phyloP scores from a whole-genome alignment of 2,113 vertebrate species.

The Silurus meridionalis region DNA sequence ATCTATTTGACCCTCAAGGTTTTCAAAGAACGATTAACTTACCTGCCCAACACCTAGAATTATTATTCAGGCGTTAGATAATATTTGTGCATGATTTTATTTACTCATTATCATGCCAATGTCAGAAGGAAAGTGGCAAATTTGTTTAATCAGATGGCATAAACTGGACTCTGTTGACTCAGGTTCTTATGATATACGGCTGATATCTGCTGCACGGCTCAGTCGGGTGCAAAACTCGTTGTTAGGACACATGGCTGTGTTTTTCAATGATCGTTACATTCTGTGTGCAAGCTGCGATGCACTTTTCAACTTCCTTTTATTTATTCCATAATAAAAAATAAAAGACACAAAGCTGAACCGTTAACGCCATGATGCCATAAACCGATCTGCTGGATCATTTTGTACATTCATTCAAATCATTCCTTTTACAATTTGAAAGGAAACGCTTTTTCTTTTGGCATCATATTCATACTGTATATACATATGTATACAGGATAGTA shows the following conservation, averaged over 20 bases:
- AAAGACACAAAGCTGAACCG: constrained; percentile 33
- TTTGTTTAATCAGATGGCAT: constrained; percentile 37
- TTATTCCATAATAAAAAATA: constrained; percentile 20
- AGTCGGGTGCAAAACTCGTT: background rate
- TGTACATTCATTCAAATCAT: constrained; percentile 36
- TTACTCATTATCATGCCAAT: constrained; percentile 41
- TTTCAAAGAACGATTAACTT: constrained; percentile 46
- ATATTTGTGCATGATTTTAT: constrained; percentile 30
- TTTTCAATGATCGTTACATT: constrained; percentile 47
- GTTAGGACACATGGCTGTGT: constrained; percentile 17
- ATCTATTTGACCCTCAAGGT: background rate
- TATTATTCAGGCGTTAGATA: constrained; percentile 36
- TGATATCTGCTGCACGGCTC: background rate
- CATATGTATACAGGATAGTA: background rate
- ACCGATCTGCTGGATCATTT: constrained; percentile 52
- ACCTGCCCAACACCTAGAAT: constrained; percentile 16
- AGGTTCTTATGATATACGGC: constrained; percentile 27
- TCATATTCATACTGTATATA: background rate
- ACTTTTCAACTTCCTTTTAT: constrained; percentile 40
- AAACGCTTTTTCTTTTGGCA: background rate
- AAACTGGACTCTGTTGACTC: constrained; percentile 33
- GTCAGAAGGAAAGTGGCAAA: constrained; percentile 11
- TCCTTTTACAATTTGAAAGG: too few species aligned
- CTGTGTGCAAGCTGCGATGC: constrained; percentile 49
- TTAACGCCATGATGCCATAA: constrained; percentile 37